Percentiles rank a stretch among this genome's conserved stretches.
These are phyloP conservation scores for Nymphalis c-album DNA, from an alignment of 2,888 invertebrate species.

Conservation along the genomic window DNA sequence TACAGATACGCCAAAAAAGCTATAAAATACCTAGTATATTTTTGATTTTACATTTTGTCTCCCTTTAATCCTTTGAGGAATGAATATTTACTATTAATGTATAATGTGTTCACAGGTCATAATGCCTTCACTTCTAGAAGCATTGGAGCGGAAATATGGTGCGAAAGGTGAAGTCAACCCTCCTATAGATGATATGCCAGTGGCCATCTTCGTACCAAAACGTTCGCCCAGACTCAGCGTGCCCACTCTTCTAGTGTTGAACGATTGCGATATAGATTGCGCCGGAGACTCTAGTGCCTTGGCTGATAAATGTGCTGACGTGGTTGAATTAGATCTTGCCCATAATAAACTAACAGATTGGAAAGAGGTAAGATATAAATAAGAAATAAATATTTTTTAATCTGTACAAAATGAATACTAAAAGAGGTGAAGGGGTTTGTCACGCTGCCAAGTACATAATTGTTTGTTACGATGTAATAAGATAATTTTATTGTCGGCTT, in stretches of 20 bases:
- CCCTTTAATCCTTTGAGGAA: too few relatives aligned
- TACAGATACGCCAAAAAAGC: too few relatives aligned
- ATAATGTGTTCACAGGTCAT: slow-evolving; percentile 52
- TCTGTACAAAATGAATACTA: not conserved
- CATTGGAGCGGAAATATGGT: slow-evolving; percentile 92
- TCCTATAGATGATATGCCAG: slow-evolving; percentile 83
- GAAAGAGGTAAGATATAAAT: slow-evolving; percentile 86
- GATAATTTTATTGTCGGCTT: slow-evolving; percentile 7
- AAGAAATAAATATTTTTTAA: slow-evolving; percentile 1
- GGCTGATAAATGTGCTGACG: slow-evolving; percentile 91
- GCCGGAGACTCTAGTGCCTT: slow-evolving; percentile 92
- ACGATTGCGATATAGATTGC: slow-evolving; percentile 94
- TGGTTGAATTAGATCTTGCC: slow-evolving; percentile 96
- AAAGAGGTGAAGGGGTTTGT: not conserved
- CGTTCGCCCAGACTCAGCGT: slow-evolving; percentile 88
- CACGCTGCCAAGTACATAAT: not conserved
- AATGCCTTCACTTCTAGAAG: slow-evolving; percentile 95
- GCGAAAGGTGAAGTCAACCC: slow-evolving; percentile 84
- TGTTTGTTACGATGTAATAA: not conserved
- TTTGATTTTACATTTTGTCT: too few relatives aligned
- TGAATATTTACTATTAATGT: too few relatives aligned
- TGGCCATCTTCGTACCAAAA: slow-evolving; percentile 93
- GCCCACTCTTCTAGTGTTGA: slow-evolving; percentile 91
- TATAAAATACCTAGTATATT: too few relatives aligned
- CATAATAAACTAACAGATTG: slow-evolving; percentile 94